Evolutionary conservation across 2,888 invertebrate species (phyloP).

Genomic region (Gryllus longicercus): DNA sequence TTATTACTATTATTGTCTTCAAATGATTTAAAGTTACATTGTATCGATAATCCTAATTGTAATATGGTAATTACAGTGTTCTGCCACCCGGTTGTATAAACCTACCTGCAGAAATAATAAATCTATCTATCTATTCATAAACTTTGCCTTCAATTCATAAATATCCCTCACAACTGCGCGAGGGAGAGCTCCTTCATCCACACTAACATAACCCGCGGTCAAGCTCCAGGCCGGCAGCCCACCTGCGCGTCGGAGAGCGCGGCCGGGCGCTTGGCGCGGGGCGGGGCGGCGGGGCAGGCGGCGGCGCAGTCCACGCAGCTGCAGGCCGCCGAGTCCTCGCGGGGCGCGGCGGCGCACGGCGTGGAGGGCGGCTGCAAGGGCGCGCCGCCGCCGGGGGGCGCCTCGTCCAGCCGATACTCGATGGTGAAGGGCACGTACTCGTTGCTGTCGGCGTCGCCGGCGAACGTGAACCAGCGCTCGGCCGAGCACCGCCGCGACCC

Average conservation of each 20-base stretch:
- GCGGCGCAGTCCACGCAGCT: constrained; percentile 72
- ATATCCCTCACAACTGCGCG: too few species aligned
- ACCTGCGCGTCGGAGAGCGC: neutral
- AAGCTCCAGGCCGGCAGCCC: too few species aligned
- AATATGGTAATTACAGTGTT: too few species aligned
- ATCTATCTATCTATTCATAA: too few species aligned
- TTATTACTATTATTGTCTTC: too few species aligned
- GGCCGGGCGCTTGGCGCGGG: constrained; percentile 44
- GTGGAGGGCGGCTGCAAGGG: neutral
- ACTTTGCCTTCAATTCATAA: too few species aligned
- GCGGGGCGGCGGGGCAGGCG: constrained; percentile 57
- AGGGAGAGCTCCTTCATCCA: too few species aligned
- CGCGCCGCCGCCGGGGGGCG: neutral
- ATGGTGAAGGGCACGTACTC: constrained; percentile 62
- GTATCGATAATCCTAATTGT: too few species aligned
- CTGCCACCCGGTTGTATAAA: too few species aligned
- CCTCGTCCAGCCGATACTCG: constrained; percentile 41
- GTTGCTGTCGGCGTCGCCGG: constrained; percentile 53
- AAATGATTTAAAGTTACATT: too few species aligned
- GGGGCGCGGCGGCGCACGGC: constrained; percentile 55
- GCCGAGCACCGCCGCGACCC: constrained; percentile 64
- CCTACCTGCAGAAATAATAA: too few species aligned
- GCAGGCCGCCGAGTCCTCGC: constrained; percentile 52
- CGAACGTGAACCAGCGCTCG: constrained; percentile 60
- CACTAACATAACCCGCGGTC: too few species aligned